Base-by-base conservation (phyloP, 2,797 vertebrate genomes). In the Neosalanx taihuensis region DNA sequence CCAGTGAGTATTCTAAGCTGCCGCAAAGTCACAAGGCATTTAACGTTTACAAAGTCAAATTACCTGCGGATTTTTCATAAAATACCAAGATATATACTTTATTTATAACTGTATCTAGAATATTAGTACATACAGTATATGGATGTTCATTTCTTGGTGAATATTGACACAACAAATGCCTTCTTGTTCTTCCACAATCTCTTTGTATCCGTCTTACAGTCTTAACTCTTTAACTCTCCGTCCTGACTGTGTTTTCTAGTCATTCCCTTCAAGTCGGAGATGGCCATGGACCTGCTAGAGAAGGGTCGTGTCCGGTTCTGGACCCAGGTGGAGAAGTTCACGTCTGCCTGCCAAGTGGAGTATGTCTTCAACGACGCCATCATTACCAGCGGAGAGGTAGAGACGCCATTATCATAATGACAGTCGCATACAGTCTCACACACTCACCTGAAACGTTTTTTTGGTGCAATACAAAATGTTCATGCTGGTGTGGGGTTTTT, bases 231-330 rank as follows among this genome's bases (percentile, higher is more conserved):
- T 9, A 6, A 31, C 17, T 69, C 31, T 37, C 13, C 58, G 17
- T 17, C 3, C 20, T 46, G 1, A 35, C 12, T 6, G 12, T 70
- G 49, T 35, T 31, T 20, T 74, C 10, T 81, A 99, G 98, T 93
- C 89, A 90, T 99, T 80, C 96, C 97, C 71, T 93, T 97, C 79
- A 93, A 89, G 78, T 94, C 90, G 20, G 94, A 95, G 82, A 88
- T 99, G 93, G 92, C 95, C 75, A 95, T 98, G 87, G 96, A 99
- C 84, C 91, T 98, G 81, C 89, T 98, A 69, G 97, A 99, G 85
- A 99, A 98, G 84, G 98, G 98, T 72, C 91, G 96, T 60, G 96
- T 99, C 76, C 93, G 96, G 72, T 95, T 99, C 89, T 99, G 98
- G 98, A 88, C 97, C 80, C 94, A 98, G 87, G 89, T 96, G 85